Evolutionary conservation across 2,797 vertebrate genomes (phyloP), one percentile per base, ranked within the genome.

Genomic region (Platalea minor): DNA sequence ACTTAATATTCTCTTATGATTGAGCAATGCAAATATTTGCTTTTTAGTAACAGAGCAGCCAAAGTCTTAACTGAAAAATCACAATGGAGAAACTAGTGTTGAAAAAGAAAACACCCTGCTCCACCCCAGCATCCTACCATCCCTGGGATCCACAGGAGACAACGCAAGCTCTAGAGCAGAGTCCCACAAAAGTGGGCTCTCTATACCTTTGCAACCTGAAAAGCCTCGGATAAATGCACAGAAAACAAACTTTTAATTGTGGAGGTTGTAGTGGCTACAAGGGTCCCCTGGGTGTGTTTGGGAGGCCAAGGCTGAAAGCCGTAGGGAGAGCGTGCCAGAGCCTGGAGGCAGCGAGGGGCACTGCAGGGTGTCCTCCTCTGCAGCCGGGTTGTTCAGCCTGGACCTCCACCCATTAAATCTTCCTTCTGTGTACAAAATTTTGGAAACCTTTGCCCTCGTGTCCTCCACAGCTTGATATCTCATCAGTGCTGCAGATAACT

Each of bases 311-410:
- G 35, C 41, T 54, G 28, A 59, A 31, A 79, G 26, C 45, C 35
- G 4, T 10, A 0, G 2, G 25, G 43, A 64, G 23, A 82, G 35
- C 2, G 2, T 31, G 26, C 35, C 1, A 1, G 48, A 45, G 54
- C 53, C 31, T 5, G 23, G 48, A 26, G 28, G 35, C 63, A 70
- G 29, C 2, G 3, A 10, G 51, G 37, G 45, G 24, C 33, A 82
- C 46, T 39, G 59, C 31, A 11, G 19, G 4, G 11, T 11, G 17
- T 46, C 50, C 54, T 67, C 13, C 48, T 48, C 64, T 35, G 48
- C 29, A 28, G 60, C 37, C 43, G 3, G 41, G 31, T 28, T 54
- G 5, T 15, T 53, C 69, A 63, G 46, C 70, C 45, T 37, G 39
- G 28, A 46, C 29, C n/a, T 64, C 53, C 59, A 33, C 35, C 39